Evolutionary conservation across 2,113 vertebrate genomes (phyloP), one percentile per base, ranked within the genome.

Genomic region (Cygnus buccinator): DNA sequence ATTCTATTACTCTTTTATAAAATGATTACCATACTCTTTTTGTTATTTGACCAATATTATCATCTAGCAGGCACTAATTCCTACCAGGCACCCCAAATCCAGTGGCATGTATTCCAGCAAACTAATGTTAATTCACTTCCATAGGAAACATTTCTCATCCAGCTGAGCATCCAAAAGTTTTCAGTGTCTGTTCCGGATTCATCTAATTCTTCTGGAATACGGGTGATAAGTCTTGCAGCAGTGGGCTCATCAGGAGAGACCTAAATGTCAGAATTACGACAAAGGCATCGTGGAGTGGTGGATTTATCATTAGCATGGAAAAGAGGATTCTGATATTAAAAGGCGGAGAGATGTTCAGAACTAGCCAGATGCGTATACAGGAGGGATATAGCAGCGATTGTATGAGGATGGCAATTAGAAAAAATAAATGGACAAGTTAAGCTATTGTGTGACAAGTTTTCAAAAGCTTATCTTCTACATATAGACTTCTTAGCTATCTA

Each of bases 371-470:
- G 18, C 48, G 54, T 10, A 17, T 13, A 63, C 1, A 0, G 15
- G 25, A 67, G 28, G 9, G 10, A 15, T 48, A 46, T 2, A 84
- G 29, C 14, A 95, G 65, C 82, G 87, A 61, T 2, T 20, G 4
- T 43, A n/a, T 0, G 0, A 76, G 43, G 8, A 88, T 0, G 5
- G 44, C 29, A 76, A 83, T 39, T 37, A 80, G 7, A 78, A 39
- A 58, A 79, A 71, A 17, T 23, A 75, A 89, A 73, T 39, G 75
- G 11, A 44, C 2, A 35, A 73, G 13, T 20, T 25, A 91, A 89
- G 8, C 8, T 83, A 50, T 33, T 2, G 1, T 26, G 67, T 25
- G 58, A 61, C 14, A 82, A 37, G 31, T 62, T 79, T 54, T 85
- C 66, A 57, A 46, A 84, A 91, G 12, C 17, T 75, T 91, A 59